Evolutionary conservation across 2,113 vertebrate species (phyloP).

Genomic region (Leptodactylus fuscus): DNA sequence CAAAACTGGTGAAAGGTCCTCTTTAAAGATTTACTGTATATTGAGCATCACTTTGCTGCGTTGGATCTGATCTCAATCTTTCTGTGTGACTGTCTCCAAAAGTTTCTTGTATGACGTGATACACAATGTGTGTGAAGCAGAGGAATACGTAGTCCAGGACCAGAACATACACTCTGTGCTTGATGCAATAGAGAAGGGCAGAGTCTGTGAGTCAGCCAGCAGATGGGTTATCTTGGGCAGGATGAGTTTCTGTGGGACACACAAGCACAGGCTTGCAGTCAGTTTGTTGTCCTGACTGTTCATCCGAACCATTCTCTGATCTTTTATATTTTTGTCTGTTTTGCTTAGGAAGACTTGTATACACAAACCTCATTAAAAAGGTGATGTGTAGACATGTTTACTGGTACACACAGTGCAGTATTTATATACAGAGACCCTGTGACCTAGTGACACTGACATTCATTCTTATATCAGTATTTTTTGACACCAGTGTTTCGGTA

Average conservation of each 20-base stretch:
- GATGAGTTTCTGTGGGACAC: slow-evolving; percentile 68
- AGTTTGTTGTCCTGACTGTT: slow-evolving; percentile 53
- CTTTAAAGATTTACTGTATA: too few relatives aligned
- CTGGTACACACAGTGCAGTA: background rate
- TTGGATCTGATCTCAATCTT: too few relatives aligned
- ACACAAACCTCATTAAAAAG: slow-evolving; percentile 1
- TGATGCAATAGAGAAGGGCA: slow-evolving; percentile 75
- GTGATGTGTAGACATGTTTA: slow-evolving; percentile 37
- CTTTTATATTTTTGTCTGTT: background rate
- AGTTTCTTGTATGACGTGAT: too few relatives aligned
- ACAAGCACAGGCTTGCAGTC: slow-evolving; percentile 69
- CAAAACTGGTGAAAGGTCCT: too few relatives aligned
- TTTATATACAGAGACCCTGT: background rate
- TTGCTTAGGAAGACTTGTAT: slow-evolving; percentile 3
- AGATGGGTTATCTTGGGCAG: slow-evolving; percentile 70
- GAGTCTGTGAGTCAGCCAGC: slow-evolving; percentile 72
- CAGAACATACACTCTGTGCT: slow-evolving; percentile 46
- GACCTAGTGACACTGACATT: background rate
- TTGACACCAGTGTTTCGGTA: background rate
- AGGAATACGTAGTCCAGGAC: background rate
- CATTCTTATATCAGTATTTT: background rate
- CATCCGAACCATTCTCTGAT: background rate
- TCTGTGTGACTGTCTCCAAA: too few relatives aligned
- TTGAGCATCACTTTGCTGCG: too few relatives aligned
- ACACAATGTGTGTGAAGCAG: background rate